phyloP scores from a whole-genome alignment of 2,888 invertebrate genomes.

The Perizoma flavofasciatum region DNA sequence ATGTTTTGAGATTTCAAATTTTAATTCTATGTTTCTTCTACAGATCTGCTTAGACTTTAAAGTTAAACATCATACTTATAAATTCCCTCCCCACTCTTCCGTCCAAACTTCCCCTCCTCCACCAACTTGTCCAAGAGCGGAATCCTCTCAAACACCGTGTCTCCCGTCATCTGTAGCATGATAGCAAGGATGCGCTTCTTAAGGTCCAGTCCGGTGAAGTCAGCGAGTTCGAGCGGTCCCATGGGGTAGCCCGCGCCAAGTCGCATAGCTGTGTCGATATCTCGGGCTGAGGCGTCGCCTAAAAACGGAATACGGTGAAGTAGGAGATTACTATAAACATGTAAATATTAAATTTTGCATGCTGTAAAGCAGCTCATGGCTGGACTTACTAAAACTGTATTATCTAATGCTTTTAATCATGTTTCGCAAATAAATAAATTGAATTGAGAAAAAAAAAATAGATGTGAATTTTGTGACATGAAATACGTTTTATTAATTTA shows the following conservation, averaged over 20 bases:
- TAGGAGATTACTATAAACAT: no score
- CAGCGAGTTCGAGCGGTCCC: conserved; percentile 94
- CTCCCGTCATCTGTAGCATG: conserved; percentile 85
- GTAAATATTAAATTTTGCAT: no score
- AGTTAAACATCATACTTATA: conserved; percentile 82
- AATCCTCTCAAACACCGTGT: conserved; percentile 76
- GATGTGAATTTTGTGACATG: no score
- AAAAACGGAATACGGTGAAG: conserved; percentile 37
- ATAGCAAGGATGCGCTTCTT: conserved; percentile 83
- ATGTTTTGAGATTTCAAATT: neutral
- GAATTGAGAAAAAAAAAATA: no score
- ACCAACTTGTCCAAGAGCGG: conserved; percentile 86
- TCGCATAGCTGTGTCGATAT: conserved; percentile 96
- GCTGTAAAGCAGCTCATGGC: no score
- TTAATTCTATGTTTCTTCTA: no score
- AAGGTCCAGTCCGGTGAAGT: conserved; percentile 93
- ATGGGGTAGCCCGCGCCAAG: conserved; percentile 95
- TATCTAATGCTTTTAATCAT: no score
- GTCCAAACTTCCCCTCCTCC: conserved; percentile 88
- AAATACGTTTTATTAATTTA: no score
- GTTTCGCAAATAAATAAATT: no score
- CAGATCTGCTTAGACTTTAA: no score
- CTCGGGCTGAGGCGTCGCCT: conserved; percentile 88
- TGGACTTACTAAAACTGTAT: no score
- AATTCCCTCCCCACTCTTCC: conserved; percentile 92